phyloP scores from a whole-genome alignment of 2,797 vertebrate species.

The Serranus cabrilla region DNA sequence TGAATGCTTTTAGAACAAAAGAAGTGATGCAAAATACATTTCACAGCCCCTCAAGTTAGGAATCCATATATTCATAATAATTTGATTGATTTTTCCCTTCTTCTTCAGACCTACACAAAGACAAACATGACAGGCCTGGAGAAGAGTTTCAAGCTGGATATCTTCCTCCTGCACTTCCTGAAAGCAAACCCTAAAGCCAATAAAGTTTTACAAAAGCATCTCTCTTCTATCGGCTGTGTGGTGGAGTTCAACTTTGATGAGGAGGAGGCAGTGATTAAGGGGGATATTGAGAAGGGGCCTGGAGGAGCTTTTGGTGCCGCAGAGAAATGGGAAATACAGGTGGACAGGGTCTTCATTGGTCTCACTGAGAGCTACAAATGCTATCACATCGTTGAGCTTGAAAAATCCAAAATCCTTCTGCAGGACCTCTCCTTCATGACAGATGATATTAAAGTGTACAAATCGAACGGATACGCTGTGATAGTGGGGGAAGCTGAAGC shows the following conservation, averaged over 20 bases:
- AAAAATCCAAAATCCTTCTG: conserved; percentile 24
- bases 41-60: too few species aligned
- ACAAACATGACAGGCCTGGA: conserved; percentile 47
- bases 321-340: conserved; percentile 58
- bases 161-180: conserved; percentile 69
- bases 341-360: conserved; percentile 41
- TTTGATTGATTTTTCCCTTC: too few species aligned
- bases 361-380: conserved; percentile 47
- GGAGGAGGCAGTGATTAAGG: conserved; percentile 61
- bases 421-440: conserved; percentile 34
- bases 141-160: conserved; percentile 43
- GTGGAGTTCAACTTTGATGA: conserved; percentile 31
- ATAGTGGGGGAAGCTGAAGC: conserved; percentile 65
- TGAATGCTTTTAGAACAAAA: too few species aligned
- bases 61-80: too few species aligned
- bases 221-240: conserved; percentile 43
- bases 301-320: conserved; percentile 14
- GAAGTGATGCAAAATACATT: too few species aligned
- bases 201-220: conserved; percentile 47
- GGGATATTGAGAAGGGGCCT: conserved; percentile 35
- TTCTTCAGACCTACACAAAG: conserved; percentile 33
- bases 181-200: conserved; percentile 53
- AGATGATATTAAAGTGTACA: conserved; percentile 64
- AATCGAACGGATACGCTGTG: conserved; percentile 50
- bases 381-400: conserved; percentile 58